Conservation (phyloP, 2,113 vertebrate species). For the Clarias gariepinus region DNA sequence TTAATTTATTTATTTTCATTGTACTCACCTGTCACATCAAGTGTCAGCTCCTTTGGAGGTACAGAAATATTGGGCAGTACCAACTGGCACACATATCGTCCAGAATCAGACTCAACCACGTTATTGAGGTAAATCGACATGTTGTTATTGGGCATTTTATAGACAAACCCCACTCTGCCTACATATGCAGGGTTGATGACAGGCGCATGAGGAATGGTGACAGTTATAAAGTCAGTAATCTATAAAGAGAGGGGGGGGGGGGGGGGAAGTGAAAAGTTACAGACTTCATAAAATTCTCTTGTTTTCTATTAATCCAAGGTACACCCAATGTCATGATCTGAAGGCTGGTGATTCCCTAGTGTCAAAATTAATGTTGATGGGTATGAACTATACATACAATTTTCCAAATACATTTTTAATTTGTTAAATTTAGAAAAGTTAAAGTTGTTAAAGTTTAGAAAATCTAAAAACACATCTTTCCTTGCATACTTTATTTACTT, state of each 20-base stretch:
- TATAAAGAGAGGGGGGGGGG: conserved; percentile 52
- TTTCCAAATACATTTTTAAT: not conserved
- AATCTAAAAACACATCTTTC: not conserved
- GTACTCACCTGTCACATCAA: conserved; percentile 77
- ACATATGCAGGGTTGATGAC: conserved; percentile 57
- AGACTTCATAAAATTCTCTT: not conserved
- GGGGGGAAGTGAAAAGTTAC: not conserved
- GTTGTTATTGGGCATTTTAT: conserved; percentile 63
- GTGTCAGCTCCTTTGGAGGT: conserved; percentile 56
- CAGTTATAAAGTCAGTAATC: conserved; percentile 74
- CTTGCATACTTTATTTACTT: not conserved
- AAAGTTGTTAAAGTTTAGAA: not conserved
- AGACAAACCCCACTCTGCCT: conserved; percentile 69
- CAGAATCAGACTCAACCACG: conserved; percentile 79
- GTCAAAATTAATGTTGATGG: not conserved
- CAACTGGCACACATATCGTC: conserved; percentile 78
- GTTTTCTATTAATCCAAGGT: not conserved
- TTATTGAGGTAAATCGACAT: conserved; percentile 80
- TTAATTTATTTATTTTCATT: not conserved
- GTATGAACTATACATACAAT: not conserved
- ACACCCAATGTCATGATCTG: not conserved
- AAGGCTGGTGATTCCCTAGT: not conserved
- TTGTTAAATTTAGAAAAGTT: not conserved
- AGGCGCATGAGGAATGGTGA: not conserved
- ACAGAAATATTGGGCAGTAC: conserved; percentile 24